Evolutionary conservation across 2,888 invertebrate genomes (phyloP).

Genomic region (Nephrotoma flavescens): DNA sequence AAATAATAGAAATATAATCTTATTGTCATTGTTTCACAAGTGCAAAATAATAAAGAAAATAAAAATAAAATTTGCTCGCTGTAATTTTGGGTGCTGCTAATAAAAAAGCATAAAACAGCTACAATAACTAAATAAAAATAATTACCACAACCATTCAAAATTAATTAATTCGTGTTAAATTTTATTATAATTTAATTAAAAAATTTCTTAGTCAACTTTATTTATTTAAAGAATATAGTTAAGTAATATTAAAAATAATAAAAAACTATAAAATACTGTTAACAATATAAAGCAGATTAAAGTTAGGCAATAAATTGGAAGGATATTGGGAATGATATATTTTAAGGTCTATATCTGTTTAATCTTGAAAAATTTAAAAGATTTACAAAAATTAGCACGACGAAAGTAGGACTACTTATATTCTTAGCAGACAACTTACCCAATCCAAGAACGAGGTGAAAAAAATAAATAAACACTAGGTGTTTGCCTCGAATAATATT

Average conservation of each 20-base stretch:
- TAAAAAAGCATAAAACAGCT: not conserved
- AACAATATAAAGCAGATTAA: not conserved
- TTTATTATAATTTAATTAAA: not conserved
- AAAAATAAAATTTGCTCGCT: not conserved
- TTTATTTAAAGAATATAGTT: not conserved
- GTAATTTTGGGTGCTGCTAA: not conserved
- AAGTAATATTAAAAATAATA: not conserved
- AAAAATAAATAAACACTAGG: no score
- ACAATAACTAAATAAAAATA: not conserved
- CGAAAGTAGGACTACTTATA: no score
- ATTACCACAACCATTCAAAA: not conserved
- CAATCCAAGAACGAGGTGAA: no score
- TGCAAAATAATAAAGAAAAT: not conserved
- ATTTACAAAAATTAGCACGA: no score
- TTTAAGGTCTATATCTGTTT: not conserved
- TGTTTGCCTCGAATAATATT: no score
- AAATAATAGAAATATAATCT: not conserved
- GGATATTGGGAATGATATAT: not conserved
- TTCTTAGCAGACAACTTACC: no score
- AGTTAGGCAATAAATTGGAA: not conserved
- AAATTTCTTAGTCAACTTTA: not conserved
- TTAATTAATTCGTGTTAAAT: not conserved
- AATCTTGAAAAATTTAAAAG: no score
- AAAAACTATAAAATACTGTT: not conserved
- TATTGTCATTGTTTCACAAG: not conserved